phyloP scores from a whole-genome alignment of 2,797 vertebrate genomes.

The Sebastiscus tertius region DNA sequence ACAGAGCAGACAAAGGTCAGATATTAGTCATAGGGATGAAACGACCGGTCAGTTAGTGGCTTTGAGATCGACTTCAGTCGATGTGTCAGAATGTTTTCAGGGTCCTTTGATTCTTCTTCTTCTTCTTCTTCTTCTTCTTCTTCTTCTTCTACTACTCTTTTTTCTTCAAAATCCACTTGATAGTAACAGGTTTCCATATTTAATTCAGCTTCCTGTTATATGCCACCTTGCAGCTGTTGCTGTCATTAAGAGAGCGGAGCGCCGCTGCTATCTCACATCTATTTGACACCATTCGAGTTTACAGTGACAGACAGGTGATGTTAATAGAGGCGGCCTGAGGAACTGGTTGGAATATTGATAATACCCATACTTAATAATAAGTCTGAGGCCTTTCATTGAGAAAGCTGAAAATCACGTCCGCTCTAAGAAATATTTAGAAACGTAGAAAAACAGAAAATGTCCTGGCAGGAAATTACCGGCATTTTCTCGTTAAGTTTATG shows the following conservation, averaged over 20 bases:
- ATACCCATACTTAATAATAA: background rate
- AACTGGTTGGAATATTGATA: background rate
- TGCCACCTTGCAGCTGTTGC: conserved; percentile 19
- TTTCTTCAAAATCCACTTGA: background rate
- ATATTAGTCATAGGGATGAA: background rate
- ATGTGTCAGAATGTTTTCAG: background rate
- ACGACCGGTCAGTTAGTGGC: background rate
- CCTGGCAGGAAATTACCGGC: too few species aligned
- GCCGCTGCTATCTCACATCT: background rate
- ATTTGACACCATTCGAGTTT: conserved; percentile 6
- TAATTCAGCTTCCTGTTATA: background rate
- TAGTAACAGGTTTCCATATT: background rate
- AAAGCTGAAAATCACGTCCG: background rate
- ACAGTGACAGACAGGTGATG: background rate
- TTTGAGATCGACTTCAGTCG: background rate
- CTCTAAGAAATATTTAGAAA: too few species aligned
- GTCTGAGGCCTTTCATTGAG: background rate
- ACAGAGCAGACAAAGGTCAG: background rate
- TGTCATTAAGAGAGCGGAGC: conserved; percentile 12
- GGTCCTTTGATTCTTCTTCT: background rate
- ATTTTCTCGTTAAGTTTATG: too few species aligned
- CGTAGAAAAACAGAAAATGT: too few species aligned
- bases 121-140: too few species aligned
- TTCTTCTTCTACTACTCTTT: background rate
- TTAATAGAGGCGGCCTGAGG: too few species aligned